Percentiles rank a stretch among this genome's conserved stretches.
phyloP scores from a whole-genome alignment of 2,797 vertebrate genomes.

The Leucoraja ocellata region DNA sequence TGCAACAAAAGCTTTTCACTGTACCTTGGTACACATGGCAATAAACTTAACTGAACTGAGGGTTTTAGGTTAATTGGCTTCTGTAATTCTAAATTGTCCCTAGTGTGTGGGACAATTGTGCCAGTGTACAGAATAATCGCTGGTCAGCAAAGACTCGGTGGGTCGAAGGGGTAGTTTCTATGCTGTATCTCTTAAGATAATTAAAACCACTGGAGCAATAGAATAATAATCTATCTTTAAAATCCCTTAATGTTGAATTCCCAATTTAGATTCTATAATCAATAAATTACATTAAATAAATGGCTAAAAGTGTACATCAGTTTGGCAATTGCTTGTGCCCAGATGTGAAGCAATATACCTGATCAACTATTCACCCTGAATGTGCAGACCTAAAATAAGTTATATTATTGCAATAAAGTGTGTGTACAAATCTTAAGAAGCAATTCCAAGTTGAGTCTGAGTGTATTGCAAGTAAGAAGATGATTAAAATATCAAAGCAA shows the following conservation, averaged over 20 bases:
- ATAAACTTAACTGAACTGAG: too few species aligned
- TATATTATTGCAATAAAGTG: not conserved
- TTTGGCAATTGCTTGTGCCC: not conserved
- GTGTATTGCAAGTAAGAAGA: not conserved
- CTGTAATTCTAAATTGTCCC: too few species aligned
- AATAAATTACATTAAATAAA: not conserved
- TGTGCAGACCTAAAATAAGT: not conserved
- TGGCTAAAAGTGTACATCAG: not conserved
- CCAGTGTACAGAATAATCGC: too few species aligned
- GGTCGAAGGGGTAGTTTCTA: too few species aligned
- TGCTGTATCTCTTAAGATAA: not conserved
- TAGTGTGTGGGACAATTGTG: too few species aligned
- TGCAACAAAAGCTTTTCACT: too few species aligned
- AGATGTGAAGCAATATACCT: not conserved
- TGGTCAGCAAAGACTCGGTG: too few species aligned
- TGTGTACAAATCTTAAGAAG: not conserved
- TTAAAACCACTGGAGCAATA: not conserved
- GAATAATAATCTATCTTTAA: not conserved
- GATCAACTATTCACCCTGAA: not conserved
- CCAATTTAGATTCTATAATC: not conserved
- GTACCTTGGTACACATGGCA: too few species aligned
- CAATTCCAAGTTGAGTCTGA: not conserved
- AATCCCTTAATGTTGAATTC: not conserved
- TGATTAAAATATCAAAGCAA: slow-evolving; percentile 21
- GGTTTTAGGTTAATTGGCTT: too few species aligned